These are phyloP conservation scores for Agrotis ipsilon DNA, from an alignment of 2,888 invertebrate species.

Conservation along the genomic window DNA sequence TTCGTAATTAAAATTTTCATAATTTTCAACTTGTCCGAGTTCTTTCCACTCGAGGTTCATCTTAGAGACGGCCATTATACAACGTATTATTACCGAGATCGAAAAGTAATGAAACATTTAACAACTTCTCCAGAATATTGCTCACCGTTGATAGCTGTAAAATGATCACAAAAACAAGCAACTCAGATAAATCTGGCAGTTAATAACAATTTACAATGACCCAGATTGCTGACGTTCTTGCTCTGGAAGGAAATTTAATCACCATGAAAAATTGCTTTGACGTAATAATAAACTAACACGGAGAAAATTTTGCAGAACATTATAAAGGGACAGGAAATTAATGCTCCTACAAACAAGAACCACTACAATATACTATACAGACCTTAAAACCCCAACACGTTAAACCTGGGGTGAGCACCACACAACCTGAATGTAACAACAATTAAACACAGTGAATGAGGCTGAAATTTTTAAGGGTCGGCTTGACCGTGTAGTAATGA, in stretches of 20 bases:
- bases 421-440: slow-evolving; percentile 39
- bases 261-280: slow-evolving; percentile 34
- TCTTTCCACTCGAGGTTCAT: slow-evolving; percentile 51
- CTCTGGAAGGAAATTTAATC: slow-evolving; percentile 31
- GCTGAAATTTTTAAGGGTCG: slow-evolving; percentile 57
- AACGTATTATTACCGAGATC: slow-evolving; percentile 56
- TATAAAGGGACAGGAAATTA: slow-evolving; percentile 3
- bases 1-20: slow-evolving; percentile 77
- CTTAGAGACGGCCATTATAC: slow-evolving; percentile 59
- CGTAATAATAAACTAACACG: slow-evolving; percentile 15
- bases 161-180: slow-evolving; percentile 35
- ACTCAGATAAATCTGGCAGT: slow-evolving; percentile 41
- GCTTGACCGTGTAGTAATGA: slow-evolving; percentile 60
- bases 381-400: background rate
- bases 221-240: slow-evolving; percentile 30
- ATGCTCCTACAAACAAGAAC: slow-evolving; percentile 6
- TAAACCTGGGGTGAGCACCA: slow-evolving; percentile 21
- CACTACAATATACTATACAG: slow-evolving; percentile 7
- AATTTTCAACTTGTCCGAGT: slow-evolving; percentile 67
- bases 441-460: slow-evolving; percentile 54
- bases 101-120: slow-evolving; percentile 52
- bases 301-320: slow-evolving; percentile 23
- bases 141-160: slow-evolving; percentile 32
- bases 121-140: slow-evolving; percentile 45
- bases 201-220: slow-evolving; percentile 52